phyloP scores from a whole-genome alignment of 2,113 vertebrate species.

The Neodon shergylaensis region DNA sequence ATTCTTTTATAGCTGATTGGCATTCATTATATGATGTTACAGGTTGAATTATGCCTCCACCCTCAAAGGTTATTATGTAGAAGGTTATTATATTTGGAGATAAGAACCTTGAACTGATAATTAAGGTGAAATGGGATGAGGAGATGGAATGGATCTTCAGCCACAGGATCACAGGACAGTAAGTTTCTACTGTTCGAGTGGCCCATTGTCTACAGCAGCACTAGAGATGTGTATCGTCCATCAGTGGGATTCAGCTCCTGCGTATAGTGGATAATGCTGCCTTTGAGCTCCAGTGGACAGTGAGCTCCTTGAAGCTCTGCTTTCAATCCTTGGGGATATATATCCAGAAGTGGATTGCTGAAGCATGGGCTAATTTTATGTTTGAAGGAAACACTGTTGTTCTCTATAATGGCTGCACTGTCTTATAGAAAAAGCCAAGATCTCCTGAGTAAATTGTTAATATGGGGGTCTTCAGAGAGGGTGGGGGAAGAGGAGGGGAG shows the following conservation, averaged over 20 bases:
- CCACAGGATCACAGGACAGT: background rate
- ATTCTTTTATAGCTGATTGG: background rate
- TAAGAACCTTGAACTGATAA: background rate
- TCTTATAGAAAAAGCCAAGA: background rate
- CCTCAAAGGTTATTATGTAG: background rate
- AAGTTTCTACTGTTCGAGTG: background rate
- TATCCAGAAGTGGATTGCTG: background rate
- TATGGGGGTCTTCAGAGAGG: too few species aligned
- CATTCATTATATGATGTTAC: background rate
- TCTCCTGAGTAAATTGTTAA: too few species aligned
- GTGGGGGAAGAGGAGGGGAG: too few species aligned
- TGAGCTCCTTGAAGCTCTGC: too few species aligned
- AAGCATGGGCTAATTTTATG: background rate
- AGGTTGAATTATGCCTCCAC: background rate
- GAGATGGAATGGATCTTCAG: background rate
- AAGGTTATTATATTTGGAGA: conserved; percentile 7
- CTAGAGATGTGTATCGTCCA: background rate
- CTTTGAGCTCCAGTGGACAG: background rate
- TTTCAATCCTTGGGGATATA: background rate
- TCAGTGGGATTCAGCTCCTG: background rate
- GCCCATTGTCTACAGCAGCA: background rate
- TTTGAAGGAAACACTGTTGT: background rate
- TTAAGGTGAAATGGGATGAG: background rate
- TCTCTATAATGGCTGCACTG: background rate
- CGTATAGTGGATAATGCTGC: background rate